Evolutionary conservation across 2,797 vertebrate species (phyloP), one percentile per base, ranked within the genome.

Genomic region (Epinephelus coioides): DNA sequence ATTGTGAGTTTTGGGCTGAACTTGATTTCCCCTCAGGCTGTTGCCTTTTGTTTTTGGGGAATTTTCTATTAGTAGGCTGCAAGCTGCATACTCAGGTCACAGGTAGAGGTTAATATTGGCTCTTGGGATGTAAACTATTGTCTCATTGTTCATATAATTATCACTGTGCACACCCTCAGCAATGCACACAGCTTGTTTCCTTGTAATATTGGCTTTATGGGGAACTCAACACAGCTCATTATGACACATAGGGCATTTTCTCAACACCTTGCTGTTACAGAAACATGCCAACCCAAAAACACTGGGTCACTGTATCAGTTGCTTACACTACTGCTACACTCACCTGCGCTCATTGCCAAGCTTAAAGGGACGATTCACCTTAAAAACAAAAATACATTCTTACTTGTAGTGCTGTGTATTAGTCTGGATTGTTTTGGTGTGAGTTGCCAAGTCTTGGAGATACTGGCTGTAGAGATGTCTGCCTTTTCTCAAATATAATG

Each of bases 41-140:
- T 49, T 76, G 68, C 51, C 25, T 78, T 78, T 85, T 70, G 73
- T 73, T 71, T 34, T 67, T 4, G 17, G 23, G 14, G 15, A 65
- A 67, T 62, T 63, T 78, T 34, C 30, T 40, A 13, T 55, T 30
- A 34, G 34, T 8, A 7, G 34, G 34, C 34, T 62, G 23, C 23
- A 47, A 0, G 2, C 19, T 61, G 47, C n/a, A 66, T 75, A 67
- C 50, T 76, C 63, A 70, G 40, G 44, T 17, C 4, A n/a, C 49
- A 43, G 50, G 51, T 14, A 23, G 34, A 34, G 34, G 14, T 69
- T 12, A 61, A 44, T 51, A 55, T 49, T 65, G 44, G 18, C 51
- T 74, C 54, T 40, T 38, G 38, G 47, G 47, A 75, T 50, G 34
- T 69, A 54, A 68, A 59, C 38, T 70, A 38, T 59, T 73, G 50